These are phyloP conservation scores for Tridacna crocea DNA, from an alignment of 2,888 invertebrate species.

Conservation along the genomic window DNA sequence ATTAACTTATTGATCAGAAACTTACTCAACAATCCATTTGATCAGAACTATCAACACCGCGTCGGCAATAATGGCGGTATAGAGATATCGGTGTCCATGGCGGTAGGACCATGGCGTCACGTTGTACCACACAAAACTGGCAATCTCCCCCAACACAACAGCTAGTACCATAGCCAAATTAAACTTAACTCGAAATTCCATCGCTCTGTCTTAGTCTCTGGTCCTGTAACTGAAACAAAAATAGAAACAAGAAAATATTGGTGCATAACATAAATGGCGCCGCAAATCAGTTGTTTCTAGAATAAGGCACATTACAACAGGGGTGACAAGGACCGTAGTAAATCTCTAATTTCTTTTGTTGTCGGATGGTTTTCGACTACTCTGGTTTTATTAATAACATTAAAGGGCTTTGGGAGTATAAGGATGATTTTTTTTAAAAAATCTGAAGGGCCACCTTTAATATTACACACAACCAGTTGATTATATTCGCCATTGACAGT, in stretches of 20 bases:
- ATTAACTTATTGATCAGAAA: slow-evolving; percentile 1
- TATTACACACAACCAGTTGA: too few species aligned
- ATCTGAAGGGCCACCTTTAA: too few species aligned
- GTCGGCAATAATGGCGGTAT: slow-evolving; percentile 69
- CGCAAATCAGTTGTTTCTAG: too few species aligned
- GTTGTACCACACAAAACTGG: slow-evolving; percentile 68
- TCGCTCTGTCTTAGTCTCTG: background rate
- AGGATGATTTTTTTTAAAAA: too few species aligned
- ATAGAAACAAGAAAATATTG: background rate
- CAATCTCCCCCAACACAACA: slow-evolving; percentile 66
- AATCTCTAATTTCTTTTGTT: too few species aligned
- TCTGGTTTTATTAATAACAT: too few species aligned
- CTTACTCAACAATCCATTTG: slow-evolving; percentile 72
- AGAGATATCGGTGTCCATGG: slow-evolving; percentile 64
- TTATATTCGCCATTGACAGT: too few species aligned
- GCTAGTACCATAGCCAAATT: slow-evolving; percentile 72
- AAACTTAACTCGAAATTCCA: slow-evolving; percentile 65
- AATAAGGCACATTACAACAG: too few species aligned
- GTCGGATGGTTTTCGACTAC: too few species aligned
- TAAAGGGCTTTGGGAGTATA: too few species aligned
- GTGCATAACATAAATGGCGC: too few species aligned
- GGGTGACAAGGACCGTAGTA: too few species aligned
- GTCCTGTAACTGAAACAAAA: background rate
- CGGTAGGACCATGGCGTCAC: slow-evolving; percentile 66
- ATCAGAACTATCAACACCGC: slow-evolving; percentile 68